Percentiles rank a stretch among this genome's conserved stretches.
phyloP scores from a whole-genome alignment of 2,888 invertebrate genomes.

The Philonicus albiceps region DNA sequence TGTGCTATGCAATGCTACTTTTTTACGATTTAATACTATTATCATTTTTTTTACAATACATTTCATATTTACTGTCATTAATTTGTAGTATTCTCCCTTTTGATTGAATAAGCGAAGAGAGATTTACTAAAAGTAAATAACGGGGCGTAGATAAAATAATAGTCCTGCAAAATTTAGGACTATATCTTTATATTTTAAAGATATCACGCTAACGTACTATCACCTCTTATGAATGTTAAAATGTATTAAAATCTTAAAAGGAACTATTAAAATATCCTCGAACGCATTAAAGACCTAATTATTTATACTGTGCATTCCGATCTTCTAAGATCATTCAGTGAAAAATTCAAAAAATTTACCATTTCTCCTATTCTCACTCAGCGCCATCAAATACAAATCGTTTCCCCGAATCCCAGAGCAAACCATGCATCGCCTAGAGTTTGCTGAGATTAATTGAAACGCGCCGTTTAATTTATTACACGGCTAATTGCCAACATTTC shows the following conservation, averaged over 20 bases:
- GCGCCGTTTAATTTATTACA: constrained; percentile 5
- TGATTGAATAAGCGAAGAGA: too few relatives aligned
- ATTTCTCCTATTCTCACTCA: background rate
- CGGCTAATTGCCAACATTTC: constrained; percentile 5
- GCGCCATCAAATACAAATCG: background rate
- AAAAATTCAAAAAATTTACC: background rate
- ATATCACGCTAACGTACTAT: too few relatives aligned
- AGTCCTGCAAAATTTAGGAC: too few relatives aligned
- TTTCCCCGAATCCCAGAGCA: background rate
- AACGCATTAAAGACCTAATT: background rate
- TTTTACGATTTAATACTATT: too few relatives aligned
- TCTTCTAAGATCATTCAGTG: background rate
- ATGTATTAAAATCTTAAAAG: background rate
- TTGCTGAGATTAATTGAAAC: background rate
- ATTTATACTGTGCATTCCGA: background rate
- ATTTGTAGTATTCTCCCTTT: too few relatives aligned
- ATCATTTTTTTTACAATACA: too few relatives aligned
- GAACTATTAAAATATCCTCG: background rate
- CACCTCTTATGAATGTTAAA: too few relatives aligned
- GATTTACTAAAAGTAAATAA: too few relatives aligned
- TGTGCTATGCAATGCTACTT: too few relatives aligned
- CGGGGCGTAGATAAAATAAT: too few relatives aligned
- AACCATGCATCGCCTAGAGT: background rate
- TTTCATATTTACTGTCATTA: too few relatives aligned
- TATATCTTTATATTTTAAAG: too few relatives aligned